These are phyloP conservation scores for Pristis pectinata DNA, from an alignment of 2,797 vertebrate species.

Conservation along the genomic window DNA sequence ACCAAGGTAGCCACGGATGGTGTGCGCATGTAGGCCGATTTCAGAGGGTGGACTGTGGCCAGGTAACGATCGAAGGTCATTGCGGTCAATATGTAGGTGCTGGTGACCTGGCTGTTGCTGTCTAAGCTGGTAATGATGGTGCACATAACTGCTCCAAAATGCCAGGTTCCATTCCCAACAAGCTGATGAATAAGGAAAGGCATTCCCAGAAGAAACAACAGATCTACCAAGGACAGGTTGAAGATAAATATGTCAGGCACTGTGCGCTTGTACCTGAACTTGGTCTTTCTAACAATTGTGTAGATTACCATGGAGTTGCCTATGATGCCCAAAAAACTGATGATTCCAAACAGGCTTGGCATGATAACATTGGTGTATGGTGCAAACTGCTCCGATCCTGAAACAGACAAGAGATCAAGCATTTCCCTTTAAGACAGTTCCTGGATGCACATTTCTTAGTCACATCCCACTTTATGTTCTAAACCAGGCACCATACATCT, in stretches of 20 bases:
- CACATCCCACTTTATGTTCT: not conserved
- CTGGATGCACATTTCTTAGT: not conserved
- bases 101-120: constrained; percentile 80
- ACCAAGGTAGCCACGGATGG: constrained; percentile 59
- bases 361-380: constrained; percentile 61
- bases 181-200: constrained; percentile 81
- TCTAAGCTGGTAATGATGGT: constrained; percentile 74
- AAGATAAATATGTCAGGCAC: constrained; percentile 77
- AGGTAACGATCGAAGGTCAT: constrained; percentile 79
- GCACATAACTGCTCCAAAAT: constrained; percentile 70
- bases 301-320: constrained; percentile 74
- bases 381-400: constrained; percentile 47
- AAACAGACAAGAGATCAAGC: constrained; percentile 31
- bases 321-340: constrained; percentile 69
- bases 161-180: constrained; percentile 73
- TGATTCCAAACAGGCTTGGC: constrained; percentile 69
- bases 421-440: not conserved
- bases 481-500: not conserved
- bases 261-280: constrained; percentile 63
- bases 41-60: constrained; percentile 75
- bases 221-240: constrained; percentile 72
- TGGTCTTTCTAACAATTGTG: constrained; percentile 73
- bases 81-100: constrained; percentile 76
- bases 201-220: constrained; percentile 76
- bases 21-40: constrained; percentile 67